These are phyloP conservation scores for Gymnarchus niloticus DNA, from an alignment of 2,113 vertebrate species.

Conservation along the genomic window DNA sequence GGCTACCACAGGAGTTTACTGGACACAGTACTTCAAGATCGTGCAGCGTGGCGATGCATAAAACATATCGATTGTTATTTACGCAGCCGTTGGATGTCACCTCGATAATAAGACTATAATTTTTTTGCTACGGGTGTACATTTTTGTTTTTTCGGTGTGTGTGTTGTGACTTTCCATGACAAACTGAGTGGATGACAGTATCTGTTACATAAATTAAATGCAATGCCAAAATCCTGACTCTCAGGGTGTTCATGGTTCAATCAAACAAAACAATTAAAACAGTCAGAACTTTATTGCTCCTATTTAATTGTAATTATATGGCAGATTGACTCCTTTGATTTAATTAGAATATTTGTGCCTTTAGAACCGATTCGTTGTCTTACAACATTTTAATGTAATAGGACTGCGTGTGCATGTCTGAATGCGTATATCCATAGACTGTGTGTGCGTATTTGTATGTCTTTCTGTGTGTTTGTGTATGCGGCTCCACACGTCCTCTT, in stretches of 20 bases:
- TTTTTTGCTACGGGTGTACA: background rate
- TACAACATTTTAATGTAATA: background rate
- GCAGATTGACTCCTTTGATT: background rate
- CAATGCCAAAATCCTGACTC: background rate
- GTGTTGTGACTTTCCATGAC: background rate
- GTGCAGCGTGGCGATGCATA: background rate
- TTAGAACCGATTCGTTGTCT: background rate
- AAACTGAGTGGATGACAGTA: background rate
- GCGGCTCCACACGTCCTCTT: background rate
- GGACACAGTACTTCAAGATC: background rate
- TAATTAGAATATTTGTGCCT: background rate
- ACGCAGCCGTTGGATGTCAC: background rate
- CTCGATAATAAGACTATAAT: background rate
- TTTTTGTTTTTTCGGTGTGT: background rate
- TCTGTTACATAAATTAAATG: background rate
- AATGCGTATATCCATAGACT: background rate
- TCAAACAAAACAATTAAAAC: conserved; percentile 45
- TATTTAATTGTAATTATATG: conserved; percentile 47
- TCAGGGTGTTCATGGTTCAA: conserved; percentile 36
- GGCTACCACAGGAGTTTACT: too few species aligned
- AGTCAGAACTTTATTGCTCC: conserved; percentile 25
- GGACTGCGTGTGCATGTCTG: background rate
- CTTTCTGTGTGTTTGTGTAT: background rate
- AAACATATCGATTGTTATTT: background rate
- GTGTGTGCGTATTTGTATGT: background rate